Evolutionary conservation across 2,113 vertebrate species (phyloP), one percentile per base, ranked within the genome.

Genomic region (Orientallactaga bullata): DNA sequence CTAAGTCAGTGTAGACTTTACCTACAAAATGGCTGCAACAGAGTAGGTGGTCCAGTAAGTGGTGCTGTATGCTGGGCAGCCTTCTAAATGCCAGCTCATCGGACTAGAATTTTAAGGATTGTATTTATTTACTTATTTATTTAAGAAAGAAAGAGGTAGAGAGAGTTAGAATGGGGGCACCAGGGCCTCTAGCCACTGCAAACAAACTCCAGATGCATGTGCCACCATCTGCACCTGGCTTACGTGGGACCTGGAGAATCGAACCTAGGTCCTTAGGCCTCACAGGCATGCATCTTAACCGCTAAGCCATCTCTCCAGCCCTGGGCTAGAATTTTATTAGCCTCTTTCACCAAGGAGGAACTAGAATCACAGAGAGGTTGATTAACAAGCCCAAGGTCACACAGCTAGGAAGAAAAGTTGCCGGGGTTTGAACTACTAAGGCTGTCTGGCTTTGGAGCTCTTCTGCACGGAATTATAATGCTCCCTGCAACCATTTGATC

Each of bases 321-420:
- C n/a, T n/a, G n/a, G 42, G 42, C 42, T 47, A 47, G 42, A 47
- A 47, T 47, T 47, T 47, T 47, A 32, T 21, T 20, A 72, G 28
- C n/a, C 23, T 84, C 63, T 71, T 74, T 30, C 23, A 35, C 12
- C 0, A 5, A 26, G 1, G 21, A 73, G 71, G 13, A 84, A 55
- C 84, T 5, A 28, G 69, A 78, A 20, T 32, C 90, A 32, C 88
- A 88, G 88, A 81, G 51, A 78, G 42, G 81, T 71, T 35, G 68
- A 74, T 80, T 5, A 26, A 42, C 5, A 66, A 21, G 37, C 18
- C 69, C 68, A 18, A 93, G 84, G 66, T 28, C 91, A 84, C 85
- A 86, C 72, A 63, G 89, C 23, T 1, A 51, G 39, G 82, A 93
- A 89, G 58, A n/a, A 13, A 26, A 24, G 37, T 15, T 21, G 61